These are phyloP conservation scores for Orchestes rusci DNA, from an alignment of 2,888 invertebrate species.

Conservation along the genomic window DNA sequence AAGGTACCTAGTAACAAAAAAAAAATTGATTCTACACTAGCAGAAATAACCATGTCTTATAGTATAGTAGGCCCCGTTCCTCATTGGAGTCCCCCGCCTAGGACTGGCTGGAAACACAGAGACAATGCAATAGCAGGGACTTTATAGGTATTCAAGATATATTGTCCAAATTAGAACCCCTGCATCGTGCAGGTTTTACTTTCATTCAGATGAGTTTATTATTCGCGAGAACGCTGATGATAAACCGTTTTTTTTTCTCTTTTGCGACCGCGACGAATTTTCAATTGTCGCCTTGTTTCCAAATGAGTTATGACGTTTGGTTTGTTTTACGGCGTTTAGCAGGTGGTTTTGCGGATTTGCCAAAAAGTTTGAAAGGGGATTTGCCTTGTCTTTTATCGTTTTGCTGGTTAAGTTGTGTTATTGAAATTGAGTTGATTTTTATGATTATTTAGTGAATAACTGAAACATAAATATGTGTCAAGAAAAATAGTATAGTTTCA, in stretches of 20 bases:
- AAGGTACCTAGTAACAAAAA: no score
- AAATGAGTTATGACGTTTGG: constrained; percentile 15
- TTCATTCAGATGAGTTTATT: constrained; percentile 35
- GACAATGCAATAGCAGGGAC: constrained; percentile 32
- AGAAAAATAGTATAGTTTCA: no score
- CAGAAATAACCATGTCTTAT: no score
- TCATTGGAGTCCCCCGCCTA: constrained; percentile 13
- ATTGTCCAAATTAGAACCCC: constrained; percentile 34
- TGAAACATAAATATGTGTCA: no score
- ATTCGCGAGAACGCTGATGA: constrained; percentile 26
- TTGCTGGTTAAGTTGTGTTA: no score
- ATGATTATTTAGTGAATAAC: no score
- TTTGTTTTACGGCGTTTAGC: not conserved
- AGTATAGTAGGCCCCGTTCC: constrained; percentile 19
- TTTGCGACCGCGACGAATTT: constrained; percentile 14
- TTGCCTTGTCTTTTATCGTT: not conserved
- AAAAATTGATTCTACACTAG: no score
- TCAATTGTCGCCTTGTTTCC: constrained; percentile 21
- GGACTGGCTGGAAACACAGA: constrained; percentile 27
- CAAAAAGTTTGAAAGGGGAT: not conserved
- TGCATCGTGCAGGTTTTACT: constrained; percentile 32
- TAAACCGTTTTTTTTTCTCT: constrained; percentile 22
- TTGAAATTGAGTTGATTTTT: no score
- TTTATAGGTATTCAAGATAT: constrained; percentile 38
- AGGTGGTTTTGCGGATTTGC: not conserved